Evolutionary conservation across 35 echinoderm and acorn worm genomes (phyloP).

Genomic region (Acanthaster planci): DNA sequence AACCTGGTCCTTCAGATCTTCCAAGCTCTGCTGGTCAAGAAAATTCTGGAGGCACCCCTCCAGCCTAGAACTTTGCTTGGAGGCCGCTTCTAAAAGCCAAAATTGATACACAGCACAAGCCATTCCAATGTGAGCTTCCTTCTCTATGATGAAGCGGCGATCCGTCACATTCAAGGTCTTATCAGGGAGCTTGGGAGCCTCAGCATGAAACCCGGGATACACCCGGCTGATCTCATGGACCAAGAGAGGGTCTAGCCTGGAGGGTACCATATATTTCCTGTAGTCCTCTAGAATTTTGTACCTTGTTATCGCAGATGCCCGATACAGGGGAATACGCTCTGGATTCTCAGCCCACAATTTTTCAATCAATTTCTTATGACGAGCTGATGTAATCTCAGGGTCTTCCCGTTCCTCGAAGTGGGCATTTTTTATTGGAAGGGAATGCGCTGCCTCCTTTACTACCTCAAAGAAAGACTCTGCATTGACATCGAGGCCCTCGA

Average conservation of each 20-base stretch:
- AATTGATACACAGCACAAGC: slow-evolving; percentile 1
- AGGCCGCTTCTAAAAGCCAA: not conserved
- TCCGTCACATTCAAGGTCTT: not conserved
- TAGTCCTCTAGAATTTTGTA: not conserved
- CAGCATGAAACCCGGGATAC: not conserved
- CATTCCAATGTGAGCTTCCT: not conserved
- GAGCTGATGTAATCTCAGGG: not conserved
- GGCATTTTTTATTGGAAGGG: not conserved
- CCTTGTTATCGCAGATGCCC: not conserved
- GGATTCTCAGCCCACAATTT: not conserved
- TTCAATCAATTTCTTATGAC: not conserved
- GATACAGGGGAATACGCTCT: not conserved
- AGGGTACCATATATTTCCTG: not conserved
- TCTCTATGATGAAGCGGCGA: not conserved
- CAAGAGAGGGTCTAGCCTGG: not conserved
- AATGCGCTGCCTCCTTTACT: not conserved
- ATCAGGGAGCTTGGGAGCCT: not conserved
- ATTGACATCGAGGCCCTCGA: not conserved
- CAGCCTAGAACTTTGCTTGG: not conserved
- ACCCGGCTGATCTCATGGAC: not conserved
- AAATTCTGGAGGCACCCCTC: not conserved
- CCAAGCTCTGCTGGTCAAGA: not conserved
- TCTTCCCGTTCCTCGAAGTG: not conserved
- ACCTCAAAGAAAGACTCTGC: not conserved
- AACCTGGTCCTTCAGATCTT: not conserved